These are phyloP conservation scores for Xanthostigma xanthostigma DNA, from an alignment of 2,888 invertebrate species.

Conservation along the genomic window DNA sequence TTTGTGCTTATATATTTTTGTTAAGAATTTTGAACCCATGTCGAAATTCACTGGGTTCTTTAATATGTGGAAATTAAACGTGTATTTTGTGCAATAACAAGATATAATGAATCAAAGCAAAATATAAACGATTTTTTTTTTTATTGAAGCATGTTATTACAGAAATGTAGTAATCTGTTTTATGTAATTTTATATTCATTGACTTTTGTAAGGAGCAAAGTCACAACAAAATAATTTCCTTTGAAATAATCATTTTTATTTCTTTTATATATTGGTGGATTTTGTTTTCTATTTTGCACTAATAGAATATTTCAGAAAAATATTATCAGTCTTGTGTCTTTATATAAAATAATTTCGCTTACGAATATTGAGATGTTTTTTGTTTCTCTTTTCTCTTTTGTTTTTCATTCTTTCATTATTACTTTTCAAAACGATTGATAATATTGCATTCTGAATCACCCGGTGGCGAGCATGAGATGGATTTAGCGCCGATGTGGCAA, in stretches of 20 bases:
- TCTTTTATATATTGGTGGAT: constrained; percentile 19
- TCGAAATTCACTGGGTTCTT: no score
- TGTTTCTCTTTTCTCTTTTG: background rate
- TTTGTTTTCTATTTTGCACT: constrained; percentile 8
- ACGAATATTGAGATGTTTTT: no score
- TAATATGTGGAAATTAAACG: no score
- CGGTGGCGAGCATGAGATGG: constrained; percentile 14
- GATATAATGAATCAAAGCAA: no score
- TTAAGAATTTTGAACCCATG: no score
- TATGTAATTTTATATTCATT: no score
- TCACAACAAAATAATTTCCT: constrained; percentile 10
- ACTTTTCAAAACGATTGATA: constrained; percentile 15
- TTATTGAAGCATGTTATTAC: no score
- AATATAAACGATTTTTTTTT: no score
- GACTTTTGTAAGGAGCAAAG: no score
- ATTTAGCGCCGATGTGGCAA: constrained; percentile 5
- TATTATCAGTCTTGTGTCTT: background rate
- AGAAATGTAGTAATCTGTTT: no score
- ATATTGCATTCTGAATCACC: constrained; percentile 15
- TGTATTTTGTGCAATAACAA: no score
- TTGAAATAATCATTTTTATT: constrained; percentile 23
- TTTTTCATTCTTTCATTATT: background rate
- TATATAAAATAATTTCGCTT: background rate
- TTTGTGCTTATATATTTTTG: no score
- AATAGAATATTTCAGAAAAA: background rate